A percentile compares a stretch with the other conserved stretches of the same genome.
phyloP scores from a whole-genome alignment of 1,140 invertebrate genomes.

The Coenobita brevimanus region DNA sequence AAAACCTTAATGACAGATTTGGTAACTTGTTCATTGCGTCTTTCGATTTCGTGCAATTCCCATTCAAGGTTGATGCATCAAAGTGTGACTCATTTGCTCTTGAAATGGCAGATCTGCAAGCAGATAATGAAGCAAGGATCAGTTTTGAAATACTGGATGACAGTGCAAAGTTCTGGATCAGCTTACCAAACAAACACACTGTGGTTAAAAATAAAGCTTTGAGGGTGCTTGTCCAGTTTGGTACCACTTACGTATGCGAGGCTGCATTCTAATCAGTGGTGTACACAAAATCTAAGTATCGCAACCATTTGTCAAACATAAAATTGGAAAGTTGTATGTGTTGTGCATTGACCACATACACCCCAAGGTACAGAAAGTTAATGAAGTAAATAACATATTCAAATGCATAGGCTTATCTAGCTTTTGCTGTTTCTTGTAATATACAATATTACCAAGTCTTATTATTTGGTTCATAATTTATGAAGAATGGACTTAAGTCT shows the following conservation, averaged over 20 bases:
- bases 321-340: no score
- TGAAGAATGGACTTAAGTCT: no score
- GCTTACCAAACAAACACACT: conserved; percentile 15
- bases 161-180: conserved; percentile 24
- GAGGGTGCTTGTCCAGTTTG: conserved; percentile 12
- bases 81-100: conserved; percentile 3
- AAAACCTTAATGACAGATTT: not conserved
- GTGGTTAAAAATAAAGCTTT: not conserved
- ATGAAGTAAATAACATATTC: no score
- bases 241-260: no score
- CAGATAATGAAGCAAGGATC: conserved; percentile 14
- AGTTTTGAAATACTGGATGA: not conserved
- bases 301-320: not conserved
- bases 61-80: not conserved
- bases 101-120: conserved; percentile 31
- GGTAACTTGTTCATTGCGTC: not conserved
- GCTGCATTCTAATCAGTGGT: no score
- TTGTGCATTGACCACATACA: not conserved
- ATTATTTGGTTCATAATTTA: no score
- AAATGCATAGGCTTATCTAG: no score
- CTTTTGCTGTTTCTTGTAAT: no score
- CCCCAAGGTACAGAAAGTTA: no score
- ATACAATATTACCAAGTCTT: no score
- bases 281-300: not conserved
- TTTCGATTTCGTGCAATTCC: conserved; percentile 4